Conservation (phyloP, 2,113 vertebrate species). For the Zosterops hypoxanthus region DNA sequence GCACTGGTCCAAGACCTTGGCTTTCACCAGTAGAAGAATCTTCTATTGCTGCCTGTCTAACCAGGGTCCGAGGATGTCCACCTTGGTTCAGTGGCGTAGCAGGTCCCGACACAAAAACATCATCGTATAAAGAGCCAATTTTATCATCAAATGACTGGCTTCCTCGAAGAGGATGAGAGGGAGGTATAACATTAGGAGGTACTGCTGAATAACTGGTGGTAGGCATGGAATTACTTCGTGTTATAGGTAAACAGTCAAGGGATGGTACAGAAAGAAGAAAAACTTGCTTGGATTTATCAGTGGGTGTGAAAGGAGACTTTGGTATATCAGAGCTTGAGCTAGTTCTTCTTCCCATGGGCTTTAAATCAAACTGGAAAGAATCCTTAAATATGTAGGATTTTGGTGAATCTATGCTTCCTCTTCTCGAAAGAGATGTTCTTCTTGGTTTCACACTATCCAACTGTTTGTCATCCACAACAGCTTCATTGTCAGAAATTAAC, state of each 20-base stretch:
- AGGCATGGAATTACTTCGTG: constrained; percentile 98
- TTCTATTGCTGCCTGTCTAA: constrained; percentile 92
- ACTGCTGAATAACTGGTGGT: constrained; percentile 90
- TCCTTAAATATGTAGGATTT: constrained; percentile 99
- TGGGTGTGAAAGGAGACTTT: constrained; percentile 97
- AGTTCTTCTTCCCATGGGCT: constrained; percentile 92
- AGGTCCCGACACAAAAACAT: constrained; percentile 91
- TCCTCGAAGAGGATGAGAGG: constrained; percentile 87
- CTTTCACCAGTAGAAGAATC: constrained; percentile 86
- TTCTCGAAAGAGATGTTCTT: constrained; percentile 93
- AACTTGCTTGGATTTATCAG: constrained; percentile 95
- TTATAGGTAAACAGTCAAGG: constrained; percentile 97
- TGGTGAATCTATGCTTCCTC: constrained; percentile 97
- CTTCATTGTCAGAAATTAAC: constrained; percentile 97
- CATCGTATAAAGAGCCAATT: constrained; percentile 87
- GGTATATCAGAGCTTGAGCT: constrained; percentile 98
- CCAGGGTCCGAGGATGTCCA: constrained; percentile 88
- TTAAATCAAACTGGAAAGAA: constrained; percentile 98
- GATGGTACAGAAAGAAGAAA: constrained; percentile 95
- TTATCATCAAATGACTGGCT: constrained; percentile 98
- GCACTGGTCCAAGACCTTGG: constrained; percentile 77
- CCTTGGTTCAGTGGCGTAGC: constrained; percentile 82
- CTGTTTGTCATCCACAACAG: constrained; percentile 96
- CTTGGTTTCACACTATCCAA: constrained; percentile 98
- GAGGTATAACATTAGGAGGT: constrained; percentile 83